A percentile compares a stretch with the other conserved stretches of the same genome.
These are phyloP conservation scores for Halcyon chelicuti DNA, from an alignment of 2,797 vertebrate genomes.

Conservation along the genomic window DNA sequence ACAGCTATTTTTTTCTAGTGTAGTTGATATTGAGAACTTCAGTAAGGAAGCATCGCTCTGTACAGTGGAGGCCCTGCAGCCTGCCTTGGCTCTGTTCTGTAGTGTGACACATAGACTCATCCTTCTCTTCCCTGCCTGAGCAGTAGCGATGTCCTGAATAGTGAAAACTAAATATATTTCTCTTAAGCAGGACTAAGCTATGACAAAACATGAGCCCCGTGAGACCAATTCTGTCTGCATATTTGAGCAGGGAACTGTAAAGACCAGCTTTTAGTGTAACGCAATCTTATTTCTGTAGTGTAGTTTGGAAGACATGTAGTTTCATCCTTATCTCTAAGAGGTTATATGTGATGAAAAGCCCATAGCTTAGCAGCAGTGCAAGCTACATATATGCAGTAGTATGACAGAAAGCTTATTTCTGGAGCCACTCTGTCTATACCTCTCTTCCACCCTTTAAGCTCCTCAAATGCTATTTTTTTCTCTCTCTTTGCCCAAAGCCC, in stretches of 20 bases:
- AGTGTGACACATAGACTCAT: fast-evolving
- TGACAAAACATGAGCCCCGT: fast-evolving
- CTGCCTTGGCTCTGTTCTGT: not conserved
- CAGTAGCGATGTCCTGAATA: not conserved
- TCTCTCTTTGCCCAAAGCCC: not conserved
- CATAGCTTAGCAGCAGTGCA: not conserved
- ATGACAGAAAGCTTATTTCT: not conserved
- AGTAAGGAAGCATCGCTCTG: fast-evolving
- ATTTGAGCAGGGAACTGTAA: not conserved
- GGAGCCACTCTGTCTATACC: not conserved
- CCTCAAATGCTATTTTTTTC: not conserved
- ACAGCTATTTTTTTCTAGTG: not conserved
- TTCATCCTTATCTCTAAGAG: not conserved
- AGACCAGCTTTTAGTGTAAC: not conserved
- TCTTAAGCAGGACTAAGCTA: not conserved
- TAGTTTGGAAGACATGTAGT: not conserved
- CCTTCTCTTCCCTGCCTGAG: not conserved
- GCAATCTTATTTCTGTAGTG: fast-evolving
- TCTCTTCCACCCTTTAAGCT: not conserved
- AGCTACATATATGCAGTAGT: not conserved
- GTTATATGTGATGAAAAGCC: not conserved
- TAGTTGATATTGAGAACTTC: not conserved
- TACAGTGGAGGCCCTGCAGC: not conserved
- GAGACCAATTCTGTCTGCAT: not conserved
- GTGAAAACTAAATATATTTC: not conserved